These are phyloP conservation scores for Ginglymostoma cirratum DNA, from an alignment of 2,113 vertebrate genomes.

Conservation along the genomic window DNA sequence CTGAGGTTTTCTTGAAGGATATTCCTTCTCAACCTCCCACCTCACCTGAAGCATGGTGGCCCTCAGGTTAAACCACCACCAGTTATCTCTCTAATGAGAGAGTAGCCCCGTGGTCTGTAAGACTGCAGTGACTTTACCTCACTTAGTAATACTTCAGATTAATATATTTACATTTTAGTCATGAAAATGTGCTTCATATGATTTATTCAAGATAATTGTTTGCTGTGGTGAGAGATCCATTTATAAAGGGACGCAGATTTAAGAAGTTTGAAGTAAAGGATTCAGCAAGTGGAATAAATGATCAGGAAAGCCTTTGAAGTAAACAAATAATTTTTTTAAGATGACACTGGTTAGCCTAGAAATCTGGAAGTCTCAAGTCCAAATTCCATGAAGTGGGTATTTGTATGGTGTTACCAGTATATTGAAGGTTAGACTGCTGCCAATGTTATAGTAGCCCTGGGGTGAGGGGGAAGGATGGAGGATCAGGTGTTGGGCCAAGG, in stretches of 20 bases:
- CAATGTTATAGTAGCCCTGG: neutral
- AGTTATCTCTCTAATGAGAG: too few species aligned
- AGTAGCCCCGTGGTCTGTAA: too few species aligned
- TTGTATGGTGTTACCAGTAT: neutral
- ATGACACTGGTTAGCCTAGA: neutral
- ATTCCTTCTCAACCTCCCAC: too few species aligned
- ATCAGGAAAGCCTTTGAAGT: neutral
- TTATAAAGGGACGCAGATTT: neutral
- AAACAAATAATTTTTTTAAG: neutral
- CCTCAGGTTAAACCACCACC: too few species aligned
- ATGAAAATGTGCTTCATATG: neutral
- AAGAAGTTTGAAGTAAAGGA: neutral
- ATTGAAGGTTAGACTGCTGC: neutral
- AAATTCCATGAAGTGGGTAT: neutral
- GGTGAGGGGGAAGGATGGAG: neutral
- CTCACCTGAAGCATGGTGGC: too few species aligned
- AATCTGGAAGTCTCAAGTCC: neutral
- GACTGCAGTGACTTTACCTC: too few species aligned
- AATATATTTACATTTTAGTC: neutral
- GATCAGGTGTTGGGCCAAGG: neutral
- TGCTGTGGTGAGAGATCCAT: neutral
- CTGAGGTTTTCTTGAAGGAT: too few species aligned
- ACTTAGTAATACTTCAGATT: neutral
- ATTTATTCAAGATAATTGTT: neutral
- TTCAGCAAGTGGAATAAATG: neutral